Base-by-base conservation (phyloP, 2,888 invertebrate species). In the Catocala sponsa region DNA sequence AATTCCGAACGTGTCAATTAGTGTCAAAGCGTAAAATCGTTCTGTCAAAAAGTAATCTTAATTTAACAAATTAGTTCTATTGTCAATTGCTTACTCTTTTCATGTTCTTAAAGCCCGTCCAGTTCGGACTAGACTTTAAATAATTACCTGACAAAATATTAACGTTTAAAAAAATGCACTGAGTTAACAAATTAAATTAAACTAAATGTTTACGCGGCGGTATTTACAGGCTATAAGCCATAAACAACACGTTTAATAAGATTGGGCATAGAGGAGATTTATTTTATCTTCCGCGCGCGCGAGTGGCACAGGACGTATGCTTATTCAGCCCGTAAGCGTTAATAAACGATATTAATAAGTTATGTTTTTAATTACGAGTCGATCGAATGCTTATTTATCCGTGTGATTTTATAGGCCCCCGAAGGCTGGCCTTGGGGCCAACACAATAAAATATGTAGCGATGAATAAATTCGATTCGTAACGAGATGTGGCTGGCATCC, bases 261-360 rank as follows among this genome's bases (percentile, higher is more conserved):
- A 75, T 70, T 55, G 67, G 72, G 62, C 58, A 68, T 64, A 61
- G 63, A 61, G 65, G 71, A 64, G 62, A 73, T 76, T 73, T 76
- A 73, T 71, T 71, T 61, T 54, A 57, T 57, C 55, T 59, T 47
- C 48, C 15, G 44, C 48, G 44, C 51, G 47, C 48, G 47, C 11
- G 47, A 55, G 12, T 59, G 63, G 55, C 51, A 38, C 51, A 55
- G 60, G 49, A 50, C 43, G 44, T 44, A 50, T 41, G 58, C 56
- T 56, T 90, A 91, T 90, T 88, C 93, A 90, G 92, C 89, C 87
- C 86, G 90, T 86, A 87, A 91, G 86, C 88, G 84, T 90, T 92
- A 92, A 93, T 93, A 91, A 92, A 91, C 91, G 88, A 88, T 91
- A 92, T 92, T 93, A 92, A 91, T 91, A 94, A 93, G 92, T 93